Evolutionary conservation across 2,113 vertebrate genomes (phyloP).

Genomic region (Ophthalmolycus amberensis): DNA sequence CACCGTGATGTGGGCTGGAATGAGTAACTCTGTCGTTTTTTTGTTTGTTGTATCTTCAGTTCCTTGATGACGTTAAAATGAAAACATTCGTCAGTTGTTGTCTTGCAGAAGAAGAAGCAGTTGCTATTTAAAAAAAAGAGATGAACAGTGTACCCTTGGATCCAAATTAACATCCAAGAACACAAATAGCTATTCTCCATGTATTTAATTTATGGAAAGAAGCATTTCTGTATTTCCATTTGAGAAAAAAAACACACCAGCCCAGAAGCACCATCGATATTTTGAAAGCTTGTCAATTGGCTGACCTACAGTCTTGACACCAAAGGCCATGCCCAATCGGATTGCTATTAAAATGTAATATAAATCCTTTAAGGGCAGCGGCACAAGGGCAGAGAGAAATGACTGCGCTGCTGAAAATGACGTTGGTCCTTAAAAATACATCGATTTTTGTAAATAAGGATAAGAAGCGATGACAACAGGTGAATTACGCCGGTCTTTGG

Average conservation of each 20-base stretch:
- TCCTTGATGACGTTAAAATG: conserved; percentile 29
- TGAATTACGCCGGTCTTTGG: background rate
- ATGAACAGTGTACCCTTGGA: background rate
- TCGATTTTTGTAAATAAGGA: conserved; percentile 53
- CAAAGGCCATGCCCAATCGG: conserved; percentile 54
- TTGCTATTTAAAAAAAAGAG: background rate
- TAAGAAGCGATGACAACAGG: conserved; percentile 8
- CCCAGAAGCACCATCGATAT: conserved; percentile 51
- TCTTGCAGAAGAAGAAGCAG: conserved; percentile 10
- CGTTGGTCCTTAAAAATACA: conserved; percentile 21
- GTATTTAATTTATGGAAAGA: conserved; percentile 40
- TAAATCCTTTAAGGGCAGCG: conserved; percentile 54
- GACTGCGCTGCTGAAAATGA: background rate
- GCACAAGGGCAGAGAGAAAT: conserved; percentile 39
- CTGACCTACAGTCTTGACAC: conserved; percentile 69
- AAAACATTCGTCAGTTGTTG: conserved; percentile 43
- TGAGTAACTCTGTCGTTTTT: conserved; percentile 33
- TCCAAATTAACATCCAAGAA: background rate
- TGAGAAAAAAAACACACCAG: conserved; percentile 27
- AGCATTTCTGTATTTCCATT: conserved; percentile 35
- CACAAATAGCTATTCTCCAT: background rate
- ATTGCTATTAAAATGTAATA: conserved; percentile 66
- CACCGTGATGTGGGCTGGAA: conserved; percentile 43
- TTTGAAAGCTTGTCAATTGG: conserved; percentile 65
- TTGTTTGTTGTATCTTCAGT: background rate